Evolutionary conservation across 2,113 vertebrate genomes (phyloP).

Genomic region (Psammodynastes pulverulentus): DNA sequence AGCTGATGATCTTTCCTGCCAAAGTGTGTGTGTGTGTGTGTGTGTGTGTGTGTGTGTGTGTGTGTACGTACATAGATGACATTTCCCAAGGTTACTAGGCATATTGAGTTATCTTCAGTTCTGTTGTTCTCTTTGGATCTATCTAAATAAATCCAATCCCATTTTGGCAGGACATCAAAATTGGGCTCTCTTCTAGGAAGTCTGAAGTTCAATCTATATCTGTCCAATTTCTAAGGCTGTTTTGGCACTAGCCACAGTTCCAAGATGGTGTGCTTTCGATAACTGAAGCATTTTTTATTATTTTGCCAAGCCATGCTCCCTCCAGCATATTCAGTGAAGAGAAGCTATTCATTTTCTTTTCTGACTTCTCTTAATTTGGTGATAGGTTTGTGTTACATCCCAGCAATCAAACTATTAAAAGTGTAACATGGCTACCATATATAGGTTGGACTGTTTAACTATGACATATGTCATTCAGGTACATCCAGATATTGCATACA

Average conservation of each 20-base stretch:
- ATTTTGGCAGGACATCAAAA: slow-evolving; percentile 32
- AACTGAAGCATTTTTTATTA: not conserved
- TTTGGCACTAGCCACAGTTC: not conserved
- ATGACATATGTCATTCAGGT: not conserved
- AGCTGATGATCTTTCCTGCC: slow-evolving; percentile 32
- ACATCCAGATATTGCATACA: not conserved
- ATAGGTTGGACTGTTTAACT: not conserved
- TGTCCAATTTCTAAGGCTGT: not conserved
- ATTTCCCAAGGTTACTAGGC: not conserved
- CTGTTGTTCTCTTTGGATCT: not conserved
- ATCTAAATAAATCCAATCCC: not conserved
- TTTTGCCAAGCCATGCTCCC: not conserved
- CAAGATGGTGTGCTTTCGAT: not conserved
- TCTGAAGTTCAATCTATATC: not conserved
- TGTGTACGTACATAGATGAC: not conserved
- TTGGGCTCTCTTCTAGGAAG: slow-evolving; percentile 39
- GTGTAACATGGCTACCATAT: not conserved
- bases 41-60: not conserved
- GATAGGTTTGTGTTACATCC: not conserved
- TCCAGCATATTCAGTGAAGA: not conserved
- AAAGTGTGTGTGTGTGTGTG: not conserved
- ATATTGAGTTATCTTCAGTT: slow-evolving; percentile 1
- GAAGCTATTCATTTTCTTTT: not conserved
- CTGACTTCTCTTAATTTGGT: not conserved
- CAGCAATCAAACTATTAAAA: not conserved